Evolutionary conservation across 2,113 vertebrate genomes (phyloP).

Genomic region (Hemicordylus capensis): DNA sequence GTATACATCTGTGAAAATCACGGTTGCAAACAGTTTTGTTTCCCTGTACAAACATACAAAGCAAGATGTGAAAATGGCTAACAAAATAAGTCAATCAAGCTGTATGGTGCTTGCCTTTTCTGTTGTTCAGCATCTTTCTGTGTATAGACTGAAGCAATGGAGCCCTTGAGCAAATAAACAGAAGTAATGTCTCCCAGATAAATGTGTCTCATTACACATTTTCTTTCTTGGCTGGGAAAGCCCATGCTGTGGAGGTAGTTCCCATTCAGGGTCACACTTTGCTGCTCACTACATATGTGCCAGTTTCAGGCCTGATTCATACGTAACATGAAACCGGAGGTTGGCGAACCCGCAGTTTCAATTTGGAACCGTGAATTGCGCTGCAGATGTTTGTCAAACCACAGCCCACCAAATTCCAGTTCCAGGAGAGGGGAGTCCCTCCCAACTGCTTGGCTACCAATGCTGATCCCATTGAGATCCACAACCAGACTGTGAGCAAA

Average conservation of each 20-base stretch:
- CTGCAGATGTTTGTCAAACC: no score
- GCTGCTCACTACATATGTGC: conserved; percentile 2
- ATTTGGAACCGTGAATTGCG: no score
- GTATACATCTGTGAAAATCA: not conserved
- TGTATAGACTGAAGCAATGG: conserved; percentile 15
- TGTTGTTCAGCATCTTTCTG: conserved; percentile 17
- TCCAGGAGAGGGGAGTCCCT: no score
- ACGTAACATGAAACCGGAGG: no score
- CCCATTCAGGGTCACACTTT: conserved; percentile 18
- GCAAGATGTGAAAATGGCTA: not conserved
- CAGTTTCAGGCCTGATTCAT: no score
- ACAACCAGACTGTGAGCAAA: no score
- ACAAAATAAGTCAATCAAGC: conserved; percentile 33
- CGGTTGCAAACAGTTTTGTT: not conserved
- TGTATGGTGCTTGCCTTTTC: not conserved
- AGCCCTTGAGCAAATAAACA: conserved; percentile 32
- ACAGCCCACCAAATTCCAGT: no score
- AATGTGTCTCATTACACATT: conserved; percentile 25
- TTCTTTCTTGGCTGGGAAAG: conserved; percentile 36
- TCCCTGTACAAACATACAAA: not conserved
- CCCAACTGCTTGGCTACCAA: no score
- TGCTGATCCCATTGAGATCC: no score
- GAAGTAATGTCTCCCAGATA: conserved; percentile 9
- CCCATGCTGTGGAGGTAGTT: conserved; percentile 17
- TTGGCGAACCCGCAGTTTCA: no score